Evolutionary conservation across 1,140 invertebrate species (phyloP), one percentile per base, ranked within the genome.

Genomic region (Drosophila kepulauana): DNA sequence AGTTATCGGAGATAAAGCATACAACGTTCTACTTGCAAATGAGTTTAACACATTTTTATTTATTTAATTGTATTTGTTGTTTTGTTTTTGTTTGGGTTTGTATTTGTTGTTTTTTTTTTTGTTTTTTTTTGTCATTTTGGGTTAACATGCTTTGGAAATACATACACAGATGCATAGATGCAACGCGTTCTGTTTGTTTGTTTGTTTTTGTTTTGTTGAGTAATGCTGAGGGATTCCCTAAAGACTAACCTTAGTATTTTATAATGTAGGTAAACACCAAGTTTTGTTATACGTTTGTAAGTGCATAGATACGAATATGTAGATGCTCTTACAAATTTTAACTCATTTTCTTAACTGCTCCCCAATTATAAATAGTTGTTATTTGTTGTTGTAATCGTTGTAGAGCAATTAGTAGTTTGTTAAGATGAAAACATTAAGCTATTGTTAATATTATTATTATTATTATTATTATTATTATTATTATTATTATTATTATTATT

Each of bases 71-170:
- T 88, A 74, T 79, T 87, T 65, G 16, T 76, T 67, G 68, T 41
- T 1, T 11, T 57, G 35, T 38, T 58, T 8, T 38, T 28, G 33
- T 76, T 87, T 86, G 59, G 79, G 52, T 74, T 78, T 74, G 59
- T 77, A 25, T 56, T 54, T 35, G 48, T 61, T 20, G 20, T 3
- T 20, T 77, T 69, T 87, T 67, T 79, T 87, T 65, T 13, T 76
- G n/a, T 67, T 74, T 41, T 1, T n/a, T 38, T 41, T 30, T 59
- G 10, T 30, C 11, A 49, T 76, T 87, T 86, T 64, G 75, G 54
- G n/a, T 88, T 84, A 88, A 87, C 79, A 88, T 87, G 77, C 77
- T 71, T 69, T 77, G 54, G 82, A 59, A 82, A 87, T 68, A 71
- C 59, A 71, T 38, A 51, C 58, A 72, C 59, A 75, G 41, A 70